phyloP scores from a whole-genome alignment of 2,797 vertebrate genomes.

The Acanthurus leucopareius region DNA sequence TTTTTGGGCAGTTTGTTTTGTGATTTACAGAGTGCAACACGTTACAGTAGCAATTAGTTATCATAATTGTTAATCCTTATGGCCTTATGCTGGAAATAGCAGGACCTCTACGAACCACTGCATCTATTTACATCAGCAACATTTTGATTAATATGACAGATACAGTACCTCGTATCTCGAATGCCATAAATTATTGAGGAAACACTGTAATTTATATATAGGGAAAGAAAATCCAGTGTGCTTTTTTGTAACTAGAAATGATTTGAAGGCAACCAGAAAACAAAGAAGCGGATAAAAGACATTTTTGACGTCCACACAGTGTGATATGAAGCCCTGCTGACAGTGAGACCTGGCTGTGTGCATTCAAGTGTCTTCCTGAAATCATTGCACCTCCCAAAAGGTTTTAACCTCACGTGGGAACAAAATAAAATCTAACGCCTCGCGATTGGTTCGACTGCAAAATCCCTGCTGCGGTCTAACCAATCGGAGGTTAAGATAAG shows the following conservation, averaged over 20 bases:
- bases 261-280: background rate
- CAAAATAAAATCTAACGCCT: slow-evolving; percentile 15
- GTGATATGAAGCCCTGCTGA: background rate
- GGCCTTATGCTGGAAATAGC: slow-evolving; percentile 4
- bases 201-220: slow-evolving; percentile 9
- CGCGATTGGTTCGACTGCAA: slow-evolving; percentile 42
- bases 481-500: slow-evolving; percentile 46
- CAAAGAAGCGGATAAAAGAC: background rate
- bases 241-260: background rate
- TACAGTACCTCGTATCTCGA: background rate
- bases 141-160: slow-evolving; percentile 29
- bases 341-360: slow-evolving; percentile 1
- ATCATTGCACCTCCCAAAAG: slow-evolving; percentile 49
- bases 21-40: background rate
- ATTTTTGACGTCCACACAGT: background rate
- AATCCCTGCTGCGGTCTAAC: slow-evolving; percentile 19
- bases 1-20: background rate
- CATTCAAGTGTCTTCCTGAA: slow-evolving; percentile 44
- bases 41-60: background rate
- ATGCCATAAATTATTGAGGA: slow-evolving; percentile 7
- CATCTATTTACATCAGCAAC: slow-evolving; percentile 38
- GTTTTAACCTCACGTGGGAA: slow-evolving; percentile 18
- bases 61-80: background rate
- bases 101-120: slow-evolving; percentile 1
- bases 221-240: background rate